A percentile compares a stretch with the other conserved stretches of the same genome.
Conservation (phyloP, 2,797 vertebrate species). For the Sebastes umbrosus region DNA sequence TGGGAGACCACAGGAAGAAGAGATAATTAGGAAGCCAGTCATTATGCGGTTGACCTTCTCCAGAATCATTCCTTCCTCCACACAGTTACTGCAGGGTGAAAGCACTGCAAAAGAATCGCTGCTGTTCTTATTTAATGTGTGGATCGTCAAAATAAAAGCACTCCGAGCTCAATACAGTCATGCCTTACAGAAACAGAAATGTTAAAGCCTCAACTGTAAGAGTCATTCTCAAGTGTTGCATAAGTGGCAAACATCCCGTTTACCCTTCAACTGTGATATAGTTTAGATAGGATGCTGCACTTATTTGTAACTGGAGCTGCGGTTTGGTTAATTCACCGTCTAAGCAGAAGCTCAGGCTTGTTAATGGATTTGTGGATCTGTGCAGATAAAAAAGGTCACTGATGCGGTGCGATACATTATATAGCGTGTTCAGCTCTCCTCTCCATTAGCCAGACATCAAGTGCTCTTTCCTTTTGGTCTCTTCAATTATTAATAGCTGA, state of each 20-base stretch:
- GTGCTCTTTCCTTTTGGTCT: background rate
- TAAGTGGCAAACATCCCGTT: background rate
- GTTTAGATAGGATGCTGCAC: background rate
- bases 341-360: background rate
- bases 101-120: background rate
- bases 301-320: background rate
- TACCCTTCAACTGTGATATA: background rate
- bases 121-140: background rate
- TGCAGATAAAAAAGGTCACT: background rate
- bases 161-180: background rate
- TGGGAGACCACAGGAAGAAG: background rate
- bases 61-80: background rate
- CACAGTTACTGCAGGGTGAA: background rate
- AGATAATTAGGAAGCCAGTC: background rate
- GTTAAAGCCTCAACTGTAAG: background rate
- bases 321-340: background rate
- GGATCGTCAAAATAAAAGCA: background rate
- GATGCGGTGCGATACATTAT: background rate
- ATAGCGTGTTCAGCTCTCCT: background rate
- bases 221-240: background rate
- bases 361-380: background rate
- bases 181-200: background rate
- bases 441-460: background rate
- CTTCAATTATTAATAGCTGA: constrained; percentile 25
- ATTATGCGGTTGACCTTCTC: background rate